These are phyloP conservation scores for Xenops minutus DNA, from an alignment of 2,797 vertebrate species.

Conservation along the genomic window DNA sequence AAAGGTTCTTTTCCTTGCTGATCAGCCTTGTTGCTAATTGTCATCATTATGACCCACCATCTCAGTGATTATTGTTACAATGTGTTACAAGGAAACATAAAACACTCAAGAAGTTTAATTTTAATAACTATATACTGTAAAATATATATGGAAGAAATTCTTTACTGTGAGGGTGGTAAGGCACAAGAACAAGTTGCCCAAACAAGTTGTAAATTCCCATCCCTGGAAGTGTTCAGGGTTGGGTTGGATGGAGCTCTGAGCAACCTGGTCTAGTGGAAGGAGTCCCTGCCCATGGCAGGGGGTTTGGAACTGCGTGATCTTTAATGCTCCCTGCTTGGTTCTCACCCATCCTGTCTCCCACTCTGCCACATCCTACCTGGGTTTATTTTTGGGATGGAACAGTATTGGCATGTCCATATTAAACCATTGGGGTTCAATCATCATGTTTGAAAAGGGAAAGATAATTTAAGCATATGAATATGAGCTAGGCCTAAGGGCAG, in stretches of 20 bases:
- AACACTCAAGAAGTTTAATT: neutral
- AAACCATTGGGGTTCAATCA: neutral
- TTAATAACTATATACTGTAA: neutral
- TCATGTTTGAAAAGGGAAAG: neutral
- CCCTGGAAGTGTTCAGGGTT: neutral
- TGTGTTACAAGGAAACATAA: neutral
- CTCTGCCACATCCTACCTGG: neutral
- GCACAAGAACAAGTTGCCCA: neutral
- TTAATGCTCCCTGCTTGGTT: neutral
- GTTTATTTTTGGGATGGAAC: neutral
- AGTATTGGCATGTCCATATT: neutral
- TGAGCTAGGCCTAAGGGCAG: neutral
- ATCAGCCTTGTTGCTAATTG: neutral
- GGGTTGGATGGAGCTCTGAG: neutral
- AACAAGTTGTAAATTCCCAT: neutral
- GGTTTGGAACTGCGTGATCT: neutral
- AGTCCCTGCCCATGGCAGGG: neutral
- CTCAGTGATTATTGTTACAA: neutral
- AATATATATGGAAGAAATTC: neutral
- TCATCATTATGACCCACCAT: neutral
- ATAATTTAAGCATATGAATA: neutral
- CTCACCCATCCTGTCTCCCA: neutral
- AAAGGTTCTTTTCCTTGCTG: neutral
- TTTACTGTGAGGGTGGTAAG: neutral
- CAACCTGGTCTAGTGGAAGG: neutral